These are phyloP conservation scores for Dinomys branickii DNA, from an alignment of 2,113 vertebrate species.

Conservation along the genomic window DNA sequence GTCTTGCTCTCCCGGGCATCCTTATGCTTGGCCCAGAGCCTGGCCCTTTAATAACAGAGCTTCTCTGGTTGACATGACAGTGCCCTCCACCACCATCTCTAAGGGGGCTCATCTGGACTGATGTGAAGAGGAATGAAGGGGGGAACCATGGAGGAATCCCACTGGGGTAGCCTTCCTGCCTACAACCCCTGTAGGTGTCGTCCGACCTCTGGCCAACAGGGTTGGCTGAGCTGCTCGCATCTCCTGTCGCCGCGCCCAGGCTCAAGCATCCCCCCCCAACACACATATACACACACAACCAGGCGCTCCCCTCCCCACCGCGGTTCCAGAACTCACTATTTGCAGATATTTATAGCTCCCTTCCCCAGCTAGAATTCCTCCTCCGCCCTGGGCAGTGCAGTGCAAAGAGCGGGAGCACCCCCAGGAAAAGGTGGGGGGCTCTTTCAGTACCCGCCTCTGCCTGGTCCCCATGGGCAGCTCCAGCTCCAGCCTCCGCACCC, in stretches of 20 bases:
- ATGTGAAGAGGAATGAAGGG: not conserved
- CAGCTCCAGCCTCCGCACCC: slow-evolving; percentile 5
- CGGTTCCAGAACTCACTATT: slow-evolving; percentile 76
- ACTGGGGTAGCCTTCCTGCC: not conserved
- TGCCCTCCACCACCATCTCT: not conserved
- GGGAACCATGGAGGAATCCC: not conserved
- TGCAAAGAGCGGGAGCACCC: slow-evolving; percentile 26
- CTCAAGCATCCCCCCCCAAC: not conserved
- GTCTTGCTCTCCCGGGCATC: not conserved
- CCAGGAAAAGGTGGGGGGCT: not conserved
- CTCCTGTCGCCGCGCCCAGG: not conserved
- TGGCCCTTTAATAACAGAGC: not conserved
- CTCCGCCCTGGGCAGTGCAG: slow-evolving; percentile 62
- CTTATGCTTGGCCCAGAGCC: not conserved
- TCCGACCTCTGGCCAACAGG: not conserved
- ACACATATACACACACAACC: no score
- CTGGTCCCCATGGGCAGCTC: not conserved
- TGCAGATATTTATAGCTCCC: slow-evolving; percentile 78
- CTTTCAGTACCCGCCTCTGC: slow-evolving; percentile 1
- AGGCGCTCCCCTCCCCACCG: slow-evolving; percentile 45
- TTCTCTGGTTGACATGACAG: not conserved
- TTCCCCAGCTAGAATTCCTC: slow-evolving; percentile 69
- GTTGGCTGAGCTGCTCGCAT: not conserved
- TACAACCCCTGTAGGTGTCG: not conserved
- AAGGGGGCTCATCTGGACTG: not conserved